Evolutionary conservation across 2,888 invertebrate species (phyloP).

Genomic region (Torymus tubicola): DNA sequence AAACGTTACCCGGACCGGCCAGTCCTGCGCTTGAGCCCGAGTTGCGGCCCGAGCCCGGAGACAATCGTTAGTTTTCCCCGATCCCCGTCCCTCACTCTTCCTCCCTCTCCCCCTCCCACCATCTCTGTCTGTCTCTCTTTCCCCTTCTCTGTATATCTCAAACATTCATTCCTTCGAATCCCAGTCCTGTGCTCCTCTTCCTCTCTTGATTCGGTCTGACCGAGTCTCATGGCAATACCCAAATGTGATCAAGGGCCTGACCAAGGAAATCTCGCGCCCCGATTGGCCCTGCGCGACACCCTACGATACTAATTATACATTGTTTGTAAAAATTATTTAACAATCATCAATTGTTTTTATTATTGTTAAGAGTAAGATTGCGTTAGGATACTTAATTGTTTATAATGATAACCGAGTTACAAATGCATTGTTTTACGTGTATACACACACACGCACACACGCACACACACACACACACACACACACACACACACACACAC

Average conservation of each 20-base stretch:
- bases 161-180: too few species aligned
- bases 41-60: conserved; percentile 4
- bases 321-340: conserved; percentile 57
- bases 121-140: too few species aligned
- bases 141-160: too few species aligned
- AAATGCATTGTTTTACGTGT: conserved; percentile 35
- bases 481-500: too few species aligned
- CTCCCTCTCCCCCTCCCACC: background rate
- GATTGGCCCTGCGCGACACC: conserved; percentile 35
- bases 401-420: conserved; percentile 25
- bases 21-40: background rate
- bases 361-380: conserved; percentile 64
- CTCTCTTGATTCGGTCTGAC: conserved; percentile 6
- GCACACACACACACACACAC: too few species aligned
- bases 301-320: conserved; percentile 53
- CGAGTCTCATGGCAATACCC: conserved; percentile 49
- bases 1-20: background rate
- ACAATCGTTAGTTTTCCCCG: conserved; percentile 10
- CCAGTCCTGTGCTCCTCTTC: background rate
- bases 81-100: background rate
- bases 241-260: conserved; percentile 54
- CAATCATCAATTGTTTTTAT: conserved; percentile 62
- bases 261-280: conserved; percentile 48
- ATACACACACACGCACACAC: too few species aligned
- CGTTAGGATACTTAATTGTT: conserved; percentile 59